Percentiles rank a stretch among this genome's conserved stretches.
Conservation (phyloP, 2,797 vertebrate genomes). For the Xenops minutus region DNA sequence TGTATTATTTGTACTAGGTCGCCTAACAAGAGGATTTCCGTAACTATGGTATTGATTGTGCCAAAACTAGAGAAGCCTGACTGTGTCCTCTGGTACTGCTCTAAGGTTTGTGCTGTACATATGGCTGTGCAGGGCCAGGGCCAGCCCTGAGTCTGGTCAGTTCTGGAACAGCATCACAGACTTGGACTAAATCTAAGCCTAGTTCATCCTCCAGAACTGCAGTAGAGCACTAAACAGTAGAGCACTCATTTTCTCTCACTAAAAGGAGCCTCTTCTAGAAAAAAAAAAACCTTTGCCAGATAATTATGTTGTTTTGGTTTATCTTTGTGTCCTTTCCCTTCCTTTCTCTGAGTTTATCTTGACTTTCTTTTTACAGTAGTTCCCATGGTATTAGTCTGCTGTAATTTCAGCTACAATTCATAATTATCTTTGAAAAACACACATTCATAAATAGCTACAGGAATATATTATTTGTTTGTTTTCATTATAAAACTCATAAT, state of each 20-base stretch:
- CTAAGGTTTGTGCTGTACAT: background rate
- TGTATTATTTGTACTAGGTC: background rate
- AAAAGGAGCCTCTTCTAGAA: background rate
- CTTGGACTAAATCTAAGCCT: background rate
- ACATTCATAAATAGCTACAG: background rate
- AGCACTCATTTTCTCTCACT: background rate
- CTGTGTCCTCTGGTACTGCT: background rate
- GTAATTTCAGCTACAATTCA: background rate
- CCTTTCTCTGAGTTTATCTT: slow-evolving; percentile 47
- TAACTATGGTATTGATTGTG: background rate
- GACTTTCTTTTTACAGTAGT: slow-evolving; percentile 7
- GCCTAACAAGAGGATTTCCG: background rate
- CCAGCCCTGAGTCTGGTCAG: background rate
- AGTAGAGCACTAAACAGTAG: background rate
- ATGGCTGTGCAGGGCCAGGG: background rate
- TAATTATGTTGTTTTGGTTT: slow-evolving; percentile 1
- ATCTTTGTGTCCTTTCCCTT: slow-evolving; percentile 31
- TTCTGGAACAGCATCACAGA: background rate
- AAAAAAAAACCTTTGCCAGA: background rate
- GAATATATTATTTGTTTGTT: slow-evolving; percentile 32
- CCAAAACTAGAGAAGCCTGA: background rate
- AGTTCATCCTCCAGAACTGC: background rate
- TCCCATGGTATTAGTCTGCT: background rate
- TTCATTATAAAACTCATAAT: background rate
- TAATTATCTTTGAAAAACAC: slow-evolving; percentile 55